Evolutionary conservation across 2,888 invertebrate species (phyloP).

Genomic region (Lamellibrachia satsuma): DNA sequence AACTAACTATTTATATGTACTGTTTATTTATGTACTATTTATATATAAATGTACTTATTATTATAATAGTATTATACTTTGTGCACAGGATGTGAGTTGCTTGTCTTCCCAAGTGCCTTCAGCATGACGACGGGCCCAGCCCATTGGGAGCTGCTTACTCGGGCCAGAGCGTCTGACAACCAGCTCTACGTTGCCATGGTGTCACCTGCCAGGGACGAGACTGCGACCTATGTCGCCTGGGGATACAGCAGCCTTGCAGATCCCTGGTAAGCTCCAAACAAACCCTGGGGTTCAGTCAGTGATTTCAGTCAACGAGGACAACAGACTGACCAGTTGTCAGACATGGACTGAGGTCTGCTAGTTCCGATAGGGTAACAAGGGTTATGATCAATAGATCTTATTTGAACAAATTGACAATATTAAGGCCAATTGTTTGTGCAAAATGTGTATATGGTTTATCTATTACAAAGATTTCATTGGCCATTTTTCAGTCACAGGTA

Average conservation of each 20-base stretch:
- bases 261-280: constrained; percentile 73
- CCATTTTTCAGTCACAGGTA: too few relatives aligned
- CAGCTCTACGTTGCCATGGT: constrained; percentile 87
- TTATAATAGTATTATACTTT: not conserved
- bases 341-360: too few relatives aligned
- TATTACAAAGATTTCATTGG: too few relatives aligned
- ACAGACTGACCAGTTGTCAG: too few relatives aligned
- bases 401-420: too few relatives aligned
- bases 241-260: constrained; percentile 85
- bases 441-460: too few relatives aligned
- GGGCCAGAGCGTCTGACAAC: constrained; percentile 85
- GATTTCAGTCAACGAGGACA: not conserved
- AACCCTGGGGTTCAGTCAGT: not conserved
- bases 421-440: too few relatives aligned
- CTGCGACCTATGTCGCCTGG: constrained; percentile 83
- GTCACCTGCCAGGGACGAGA: constrained; percentile 81
- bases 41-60: too few relatives aligned
- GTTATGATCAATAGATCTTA: too few relatives aligned
- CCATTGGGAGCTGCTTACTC: constrained; percentile 88
- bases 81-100: constrained; percentile 79
- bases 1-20: too few relatives aligned
- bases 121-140: constrained; percentile 95
- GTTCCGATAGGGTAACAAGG: too few relatives aligned
- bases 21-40: too few relatives aligned
- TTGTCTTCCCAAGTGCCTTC: constrained; percentile 94